phyloP scores from a whole-genome alignment of 2,113 vertebrate genomes.

The Callorhinus ursinus region DNA sequence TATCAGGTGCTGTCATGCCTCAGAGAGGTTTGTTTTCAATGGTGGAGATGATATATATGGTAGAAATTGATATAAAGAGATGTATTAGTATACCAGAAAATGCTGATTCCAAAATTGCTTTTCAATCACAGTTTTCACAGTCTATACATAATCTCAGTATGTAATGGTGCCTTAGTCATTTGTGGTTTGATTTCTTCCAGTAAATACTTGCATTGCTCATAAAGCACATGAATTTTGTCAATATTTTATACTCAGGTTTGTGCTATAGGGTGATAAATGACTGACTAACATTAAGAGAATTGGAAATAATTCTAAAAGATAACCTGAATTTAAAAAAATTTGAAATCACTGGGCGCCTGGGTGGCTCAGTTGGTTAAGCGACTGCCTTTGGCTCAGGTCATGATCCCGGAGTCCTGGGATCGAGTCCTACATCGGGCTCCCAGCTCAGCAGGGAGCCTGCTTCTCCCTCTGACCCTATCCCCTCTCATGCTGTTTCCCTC shows the following conservation, averaged over 20 bases:
- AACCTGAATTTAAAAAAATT: constrained; percentile 17
- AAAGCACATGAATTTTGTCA: constrained; percentile 66
- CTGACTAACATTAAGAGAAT: background rate
- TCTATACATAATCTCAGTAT: constrained; percentile 33
- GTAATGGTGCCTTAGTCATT: constrained; percentile 30
- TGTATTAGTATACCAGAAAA: constrained; percentile 45
- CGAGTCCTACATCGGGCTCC: no score
- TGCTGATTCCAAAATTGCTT: constrained; percentile 59
- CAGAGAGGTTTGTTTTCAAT: constrained; percentile 4
- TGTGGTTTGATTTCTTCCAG: constrained; percentile 66
- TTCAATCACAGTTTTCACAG: constrained; percentile 55
- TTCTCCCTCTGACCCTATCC: no score
- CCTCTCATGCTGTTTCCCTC: no score
- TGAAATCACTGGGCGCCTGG: background rate
- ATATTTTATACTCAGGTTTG: constrained; percentile 55
- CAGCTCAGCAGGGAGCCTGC: no score
- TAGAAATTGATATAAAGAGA: constrained; percentile 58
- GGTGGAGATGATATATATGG: constrained; percentile 54
- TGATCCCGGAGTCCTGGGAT: no score
- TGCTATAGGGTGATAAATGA: constrained; percentile 27
- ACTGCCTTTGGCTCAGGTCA: no score
- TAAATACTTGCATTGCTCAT: constrained; percentile 62
- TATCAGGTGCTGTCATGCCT: constrained; percentile 16
- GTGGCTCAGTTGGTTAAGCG: no score
- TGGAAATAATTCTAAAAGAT: constrained; percentile 2